Conservation (phyloP, 2,113 vertebrate genomes). For the Oryzias woworae region DNA sequence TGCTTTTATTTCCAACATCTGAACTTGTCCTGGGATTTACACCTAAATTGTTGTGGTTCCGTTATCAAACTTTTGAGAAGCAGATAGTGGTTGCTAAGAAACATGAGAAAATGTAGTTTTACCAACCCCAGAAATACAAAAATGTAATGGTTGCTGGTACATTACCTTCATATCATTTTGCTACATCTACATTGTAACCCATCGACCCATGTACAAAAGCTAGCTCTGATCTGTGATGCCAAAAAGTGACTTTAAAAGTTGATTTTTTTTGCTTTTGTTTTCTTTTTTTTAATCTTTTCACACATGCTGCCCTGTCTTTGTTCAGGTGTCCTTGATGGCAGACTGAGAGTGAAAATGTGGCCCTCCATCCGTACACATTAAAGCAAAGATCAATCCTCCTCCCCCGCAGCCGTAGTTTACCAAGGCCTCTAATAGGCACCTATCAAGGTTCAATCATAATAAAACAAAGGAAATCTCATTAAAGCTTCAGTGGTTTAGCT, state of each 20-base stretch:
- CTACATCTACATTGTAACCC: too few relatives aligned
- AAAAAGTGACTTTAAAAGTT: conserved; percentile 18
- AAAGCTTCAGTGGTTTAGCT: conserved; percentile 54
- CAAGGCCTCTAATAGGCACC: conserved; percentile 65
- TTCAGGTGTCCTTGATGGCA: conserved; percentile 8
- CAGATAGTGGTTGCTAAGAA: too few relatives aligned
- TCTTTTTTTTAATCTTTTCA: conserved; percentile 10
- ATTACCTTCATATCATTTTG: too few relatives aligned
- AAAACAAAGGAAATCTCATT: conserved; percentile 71
- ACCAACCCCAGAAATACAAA: too few relatives aligned
- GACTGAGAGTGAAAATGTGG: conserved; percentile 23
- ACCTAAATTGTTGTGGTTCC: too few relatives aligned
- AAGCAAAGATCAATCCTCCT: conserved; percentile 64
- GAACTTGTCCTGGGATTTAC: too few relatives aligned
- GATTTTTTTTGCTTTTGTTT: conserved; percentile 50
- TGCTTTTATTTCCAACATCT: too few relatives aligned
- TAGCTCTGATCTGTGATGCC: too few relatives aligned
- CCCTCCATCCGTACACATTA: conserved; percentile 69
- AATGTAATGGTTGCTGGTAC: too few relatives aligned
- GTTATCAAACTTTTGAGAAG: too few relatives aligned
- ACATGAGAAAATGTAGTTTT: too few relatives aligned
- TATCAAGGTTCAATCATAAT: conserved; percentile 73
- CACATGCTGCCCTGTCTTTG: conserved; percentile 11
- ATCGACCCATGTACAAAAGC: too few relatives aligned
- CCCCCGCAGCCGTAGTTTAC: conserved; percentile 67